Percentiles rank a stretch among this genome's conserved stretches.
These are phyloP conservation scores for Pseudomyrmex concolor DNA, from an alignment of 1,140 invertebrate species.

Conservation along the genomic window DNA sequence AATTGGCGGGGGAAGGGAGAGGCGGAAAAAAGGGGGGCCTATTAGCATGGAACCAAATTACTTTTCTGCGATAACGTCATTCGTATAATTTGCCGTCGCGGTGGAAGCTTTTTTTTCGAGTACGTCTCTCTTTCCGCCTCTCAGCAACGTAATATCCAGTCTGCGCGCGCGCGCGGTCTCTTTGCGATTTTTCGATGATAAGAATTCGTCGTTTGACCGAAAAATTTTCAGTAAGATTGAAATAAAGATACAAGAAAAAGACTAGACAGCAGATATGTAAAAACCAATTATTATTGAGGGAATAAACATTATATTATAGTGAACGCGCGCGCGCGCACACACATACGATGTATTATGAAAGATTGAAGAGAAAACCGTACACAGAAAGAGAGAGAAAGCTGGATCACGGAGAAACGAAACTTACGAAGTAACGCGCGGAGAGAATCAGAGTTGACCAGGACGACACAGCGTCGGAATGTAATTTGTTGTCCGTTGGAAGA, in stretches of 20 bases:
- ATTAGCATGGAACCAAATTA: conserved; percentile 83
- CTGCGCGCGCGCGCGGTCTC: background rate
- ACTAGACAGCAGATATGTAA: no score
- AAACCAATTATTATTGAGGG: background rate
- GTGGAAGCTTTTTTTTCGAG: conserved; percentile 59
- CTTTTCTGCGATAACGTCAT: conserved; percentile 81
- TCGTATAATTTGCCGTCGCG: conserved; percentile 76
- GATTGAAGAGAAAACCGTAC: background rate
- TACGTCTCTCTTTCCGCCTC: conserved; percentile 7
- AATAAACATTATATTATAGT: background rate
- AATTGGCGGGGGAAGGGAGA: conserved; percentile 40
- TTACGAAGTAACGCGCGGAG: conserved; percentile 28
- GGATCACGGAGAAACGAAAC: conserved; percentile 51
- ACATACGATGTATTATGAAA: background rate
- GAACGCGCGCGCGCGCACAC: no score
- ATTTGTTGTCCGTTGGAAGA: conserved; percentile 80
- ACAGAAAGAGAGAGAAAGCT: background rate
- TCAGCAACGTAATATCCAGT: conserved; percentile 50
- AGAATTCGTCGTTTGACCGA: conserved; percentile 48
- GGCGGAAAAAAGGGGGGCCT: conserved; percentile 66
- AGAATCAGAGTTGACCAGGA: conserved; percentile 38
- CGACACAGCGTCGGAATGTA: conserved; percentile 78
- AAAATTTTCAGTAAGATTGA: conserved; percentile 3
- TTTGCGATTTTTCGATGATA: conserved; percentile 37
- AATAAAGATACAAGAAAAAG: conserved; percentile 46